These are phyloP conservation scores for Aythya baeri DNA, from an alignment of 2,113 vertebrate species.

Conservation along the genomic window DNA sequence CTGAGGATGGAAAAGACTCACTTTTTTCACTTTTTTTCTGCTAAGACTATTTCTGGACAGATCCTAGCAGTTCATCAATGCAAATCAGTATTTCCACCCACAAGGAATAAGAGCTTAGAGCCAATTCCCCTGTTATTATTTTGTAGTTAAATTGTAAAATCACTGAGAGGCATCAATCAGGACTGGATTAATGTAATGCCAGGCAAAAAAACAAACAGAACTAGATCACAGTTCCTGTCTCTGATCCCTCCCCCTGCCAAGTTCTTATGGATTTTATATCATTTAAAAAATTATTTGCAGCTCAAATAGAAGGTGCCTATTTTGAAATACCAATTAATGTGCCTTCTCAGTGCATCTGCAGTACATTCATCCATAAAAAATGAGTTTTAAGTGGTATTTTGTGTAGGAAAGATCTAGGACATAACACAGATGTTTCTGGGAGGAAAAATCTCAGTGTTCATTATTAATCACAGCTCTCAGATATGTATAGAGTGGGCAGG, in stretches of 20 bases:
- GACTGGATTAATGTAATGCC: constrained; percentile 16
- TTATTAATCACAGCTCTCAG: constrained; percentile 8
- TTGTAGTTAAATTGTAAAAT: constrained; percentile 17
- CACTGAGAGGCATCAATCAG: neutral
- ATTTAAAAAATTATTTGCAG: neutral
- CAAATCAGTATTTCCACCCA: neutral
- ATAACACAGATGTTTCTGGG: constrained; percentile 25
- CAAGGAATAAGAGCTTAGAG: constrained; percentile 9
- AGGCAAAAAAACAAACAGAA: neutral
- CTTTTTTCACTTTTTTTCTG: neutral
- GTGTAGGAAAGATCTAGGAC: neutral
- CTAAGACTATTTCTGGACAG: neutral
- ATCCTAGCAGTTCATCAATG: neutral
- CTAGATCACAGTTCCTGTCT: neutral
- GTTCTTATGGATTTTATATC: neutral
- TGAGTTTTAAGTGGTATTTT: neutral
- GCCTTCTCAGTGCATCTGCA: neutral
- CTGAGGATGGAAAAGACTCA: neutral
- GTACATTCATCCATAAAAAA: constrained; percentile 22
- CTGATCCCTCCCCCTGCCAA: neutral
- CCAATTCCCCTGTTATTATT: constrained; percentile 3
- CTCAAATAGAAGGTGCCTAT: neutral
- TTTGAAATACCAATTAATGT: neutral
- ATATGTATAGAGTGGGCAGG: neutral
- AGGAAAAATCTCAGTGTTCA: neutral